Evolutionary conservation across 2,888 invertebrate genomes (phyloP).

Genomic region (Dynastes maya): DNA sequence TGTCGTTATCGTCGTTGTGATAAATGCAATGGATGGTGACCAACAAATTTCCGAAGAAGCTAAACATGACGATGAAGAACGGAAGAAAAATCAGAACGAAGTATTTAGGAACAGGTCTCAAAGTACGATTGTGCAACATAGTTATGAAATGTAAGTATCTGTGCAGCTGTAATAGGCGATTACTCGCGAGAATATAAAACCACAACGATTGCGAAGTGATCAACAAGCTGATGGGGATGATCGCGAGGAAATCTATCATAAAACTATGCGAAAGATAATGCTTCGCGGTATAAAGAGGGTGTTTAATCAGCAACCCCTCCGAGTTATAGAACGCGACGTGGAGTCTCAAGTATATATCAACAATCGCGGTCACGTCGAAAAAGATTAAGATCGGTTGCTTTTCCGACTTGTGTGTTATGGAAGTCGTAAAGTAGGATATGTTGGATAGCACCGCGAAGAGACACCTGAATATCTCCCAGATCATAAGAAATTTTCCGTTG

Average conservation of each 20-base stretch:
- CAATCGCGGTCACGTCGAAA: conserved; percentile 51
- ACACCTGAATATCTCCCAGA: conserved; percentile 54
- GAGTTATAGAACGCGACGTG: conserved; percentile 56
- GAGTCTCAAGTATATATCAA: conserved; percentile 56
- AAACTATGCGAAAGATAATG: conserved; percentile 54
- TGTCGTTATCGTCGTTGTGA: background rate
- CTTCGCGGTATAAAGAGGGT: conserved; percentile 55
- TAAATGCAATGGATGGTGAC: conserved; percentile 28
- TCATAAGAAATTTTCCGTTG: conserved; percentile 52
- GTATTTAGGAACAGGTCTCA: conserved; percentile 11
- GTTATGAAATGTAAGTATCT: conserved; percentile 37
- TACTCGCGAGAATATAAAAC: conserved; percentile 31
- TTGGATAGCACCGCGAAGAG: conserved; percentile 51
- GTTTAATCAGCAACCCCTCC: conserved; percentile 53
- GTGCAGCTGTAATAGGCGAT: conserved; percentile 42
- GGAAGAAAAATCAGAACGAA: conserved; percentile 36
- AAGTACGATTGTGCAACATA: background rate
- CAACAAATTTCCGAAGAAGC: conserved; percentile 40
- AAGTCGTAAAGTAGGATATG: conserved; percentile 38
- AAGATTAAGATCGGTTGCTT: conserved; percentile 19
- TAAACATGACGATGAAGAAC: conserved; percentile 28
- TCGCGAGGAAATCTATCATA: conserved; percentile 51
- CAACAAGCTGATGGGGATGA: conserved; percentile 47
- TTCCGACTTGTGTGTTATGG: background rate
- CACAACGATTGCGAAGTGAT: conserved; percentile 23